Base-by-base conservation (phyloP, 2,888 invertebrate species). In the Antheraea assamensis region DNA sequence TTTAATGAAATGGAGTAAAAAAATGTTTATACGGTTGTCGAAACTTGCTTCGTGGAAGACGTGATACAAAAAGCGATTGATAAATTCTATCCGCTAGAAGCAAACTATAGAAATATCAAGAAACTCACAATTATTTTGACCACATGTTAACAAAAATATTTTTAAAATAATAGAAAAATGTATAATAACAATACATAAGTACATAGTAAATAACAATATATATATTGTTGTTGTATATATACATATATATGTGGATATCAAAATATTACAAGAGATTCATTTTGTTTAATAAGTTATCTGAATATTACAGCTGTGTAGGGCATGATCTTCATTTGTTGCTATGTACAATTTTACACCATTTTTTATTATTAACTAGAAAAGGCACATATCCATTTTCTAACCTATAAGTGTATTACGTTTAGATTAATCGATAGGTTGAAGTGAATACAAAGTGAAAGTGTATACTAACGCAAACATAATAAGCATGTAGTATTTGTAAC, bases 191-290 rank as follows among this genome's bases (percentile, higher is more conserved):
- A 61, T 52, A 74, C 49, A 35, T 74, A 74, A 74, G 72, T 72
- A 74, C 72, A 55, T 74, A 52, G 52, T 72, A 73, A 73, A 70
- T 73, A 73, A 66, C 64, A 66, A 31, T 52, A 70, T 70, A 31
- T 49, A 61, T 72, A 47, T 66, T 49, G 30, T 70, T n/a, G 5
- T 0, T 55, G 35, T 55, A 52, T 52, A 70, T 58, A 61, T 47
- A 42, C 42, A 5, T 55, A 55, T n/a, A n/a, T n/a, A 58, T n/a
- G 8, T n/a, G 30, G 13, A 31, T 66, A 31, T 30, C 13, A 19
- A 15, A 66, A 66, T 66, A 31, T 52, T 52, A 27, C 10, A 24
- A 61, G 64, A 66, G 30, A 66, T 66, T 66, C 64, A 30, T 66
- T 58, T 58, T 66, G 15, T 66, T 66, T 30, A 66, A 17, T 3